Conservation (phyloP, 2,797 vertebrate genomes). For the Pseudotriccus pelzelni region DNA sequence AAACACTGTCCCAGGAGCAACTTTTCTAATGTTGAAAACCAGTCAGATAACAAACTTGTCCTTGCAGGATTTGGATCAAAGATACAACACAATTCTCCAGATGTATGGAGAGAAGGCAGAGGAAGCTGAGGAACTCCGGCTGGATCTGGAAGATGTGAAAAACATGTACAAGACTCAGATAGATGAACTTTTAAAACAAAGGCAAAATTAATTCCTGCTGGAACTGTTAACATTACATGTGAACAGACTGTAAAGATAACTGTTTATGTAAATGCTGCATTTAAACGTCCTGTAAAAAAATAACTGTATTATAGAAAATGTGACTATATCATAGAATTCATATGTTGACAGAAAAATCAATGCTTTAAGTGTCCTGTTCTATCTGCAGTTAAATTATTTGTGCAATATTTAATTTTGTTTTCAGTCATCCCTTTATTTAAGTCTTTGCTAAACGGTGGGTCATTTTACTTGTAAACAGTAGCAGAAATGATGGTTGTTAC, state of each 20-base stretch:
- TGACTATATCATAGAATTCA: constrained; percentile 66
- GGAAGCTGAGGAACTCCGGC: constrained; percentile 92
- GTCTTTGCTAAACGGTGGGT: constrained; percentile 42
- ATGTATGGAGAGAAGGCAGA: constrained; percentile 99
- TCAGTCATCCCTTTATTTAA: constrained; percentile 41
- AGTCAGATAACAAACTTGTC: constrained; percentile 2
- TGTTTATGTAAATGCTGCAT: constrained; percentile 66
- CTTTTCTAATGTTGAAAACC: background rate
- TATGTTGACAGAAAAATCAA: constrained; percentile 49
- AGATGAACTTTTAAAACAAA: constrained; percentile 91
- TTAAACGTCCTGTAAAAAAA: constrained; percentile 68
- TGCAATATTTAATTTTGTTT: constrained; percentile 76
- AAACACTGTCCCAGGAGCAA: background rate
- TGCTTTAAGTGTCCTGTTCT: constrained; percentile 68
- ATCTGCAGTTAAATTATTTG: constrained; percentile 81
- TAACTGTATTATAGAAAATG: constrained; percentile 66
- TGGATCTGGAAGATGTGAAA: constrained; percentile 98
- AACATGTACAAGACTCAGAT: constrained; percentile 99
- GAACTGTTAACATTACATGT: background rate
- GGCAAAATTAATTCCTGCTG: constrained; percentile 71
- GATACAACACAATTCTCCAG: constrained; percentile 98
- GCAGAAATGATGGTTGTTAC: constrained; percentile 28
- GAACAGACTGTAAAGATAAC: constrained; percentile 62
- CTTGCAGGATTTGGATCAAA: constrained; percentile 93
- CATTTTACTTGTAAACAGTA: constrained; percentile 24